Evolutionary conservation across 2,113 vertebrate species (phyloP).

Genomic region (Sander lucioperca): DNA sequence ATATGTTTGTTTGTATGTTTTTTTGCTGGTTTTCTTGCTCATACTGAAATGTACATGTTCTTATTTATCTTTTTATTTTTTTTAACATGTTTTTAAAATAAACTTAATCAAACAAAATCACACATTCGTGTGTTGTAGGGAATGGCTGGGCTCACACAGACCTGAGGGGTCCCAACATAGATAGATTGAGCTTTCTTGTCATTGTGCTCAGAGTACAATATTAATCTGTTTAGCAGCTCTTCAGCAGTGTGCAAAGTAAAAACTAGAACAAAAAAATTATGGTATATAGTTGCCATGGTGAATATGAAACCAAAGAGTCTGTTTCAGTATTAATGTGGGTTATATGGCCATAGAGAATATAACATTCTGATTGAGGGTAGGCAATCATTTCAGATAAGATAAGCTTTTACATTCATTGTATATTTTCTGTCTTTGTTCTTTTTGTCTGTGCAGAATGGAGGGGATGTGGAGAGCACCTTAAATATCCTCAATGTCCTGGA

Average conservation of each 20-base stretch:
- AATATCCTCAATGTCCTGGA: conserved; percentile 89
- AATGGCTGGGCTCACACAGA: background rate
- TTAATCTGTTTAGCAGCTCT: no score
- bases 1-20: no score
- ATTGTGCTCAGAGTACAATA: no score
- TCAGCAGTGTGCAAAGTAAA: no score
- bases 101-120: background rate
- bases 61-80: no score
- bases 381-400: background rate
- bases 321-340: background rate
- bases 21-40: no score
- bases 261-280: no score
- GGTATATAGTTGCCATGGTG: no score
- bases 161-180: background rate
- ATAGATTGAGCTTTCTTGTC: no score
- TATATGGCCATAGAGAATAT: background rate
- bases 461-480: conserved; percentile 86
- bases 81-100: no score
- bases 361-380: background rate
- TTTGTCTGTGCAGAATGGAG: conserved; percentile 83
- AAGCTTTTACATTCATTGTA: background rate
- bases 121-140: background rate
- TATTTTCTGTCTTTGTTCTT: conserved; percentile 1
- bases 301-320: background rate
- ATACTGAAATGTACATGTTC: no score